Conservation (phyloP, 1,140 invertebrate genomes). For the Ips nitidus region DNA sequence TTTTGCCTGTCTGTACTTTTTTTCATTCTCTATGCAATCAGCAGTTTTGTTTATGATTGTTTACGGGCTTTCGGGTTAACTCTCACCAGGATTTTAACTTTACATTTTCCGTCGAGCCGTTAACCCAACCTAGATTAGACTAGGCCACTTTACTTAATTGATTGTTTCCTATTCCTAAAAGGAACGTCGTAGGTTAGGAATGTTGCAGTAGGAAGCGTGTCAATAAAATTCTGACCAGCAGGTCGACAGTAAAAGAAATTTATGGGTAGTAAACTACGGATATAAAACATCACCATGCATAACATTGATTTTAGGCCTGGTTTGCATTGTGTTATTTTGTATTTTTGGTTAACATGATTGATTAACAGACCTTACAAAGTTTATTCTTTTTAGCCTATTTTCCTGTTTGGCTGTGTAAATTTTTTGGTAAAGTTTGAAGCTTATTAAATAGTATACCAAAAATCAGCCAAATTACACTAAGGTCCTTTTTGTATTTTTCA, state of each 20-base stretch:
- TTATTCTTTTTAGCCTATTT: too few species aligned
- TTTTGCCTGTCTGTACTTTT: slow-evolving; percentile 10
- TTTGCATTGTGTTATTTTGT: slow-evolving; percentile 24
- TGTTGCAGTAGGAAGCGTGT: slow-evolving; percentile 12
- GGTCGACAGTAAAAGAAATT: slow-evolving; percentile 13
- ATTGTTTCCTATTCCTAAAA: slow-evolving; percentile 8
- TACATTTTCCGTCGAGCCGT: background rate
- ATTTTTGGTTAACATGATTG: background rate
- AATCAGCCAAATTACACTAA: too few species aligned
- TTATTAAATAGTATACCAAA: too few species aligned
- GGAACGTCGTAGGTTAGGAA: slow-evolving; percentile 11
- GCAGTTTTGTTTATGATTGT: slow-evolving; percentile 32
- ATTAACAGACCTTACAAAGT: background rate
- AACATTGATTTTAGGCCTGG: background rate
- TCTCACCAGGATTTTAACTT: background rate
- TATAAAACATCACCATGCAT: slow-evolving; percentile 7
- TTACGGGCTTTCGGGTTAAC: slow-evolving; percentile 16
- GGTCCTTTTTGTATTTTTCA: too few species aligned
- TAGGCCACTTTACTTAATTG: background rate
- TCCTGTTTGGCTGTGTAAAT: too few species aligned
- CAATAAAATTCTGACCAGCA: slow-evolving; percentile 20
- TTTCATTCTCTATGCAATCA: slow-evolving; percentile 11
- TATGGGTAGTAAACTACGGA: slow-evolving; percentile 15
- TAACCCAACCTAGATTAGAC: background rate
- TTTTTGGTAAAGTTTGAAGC: too few species aligned